These are phyloP conservation scores for Temnothorax longispinosus DNA, from an alignment of 1,140 invertebrate genomes.

Conservation along the genomic window DNA sequence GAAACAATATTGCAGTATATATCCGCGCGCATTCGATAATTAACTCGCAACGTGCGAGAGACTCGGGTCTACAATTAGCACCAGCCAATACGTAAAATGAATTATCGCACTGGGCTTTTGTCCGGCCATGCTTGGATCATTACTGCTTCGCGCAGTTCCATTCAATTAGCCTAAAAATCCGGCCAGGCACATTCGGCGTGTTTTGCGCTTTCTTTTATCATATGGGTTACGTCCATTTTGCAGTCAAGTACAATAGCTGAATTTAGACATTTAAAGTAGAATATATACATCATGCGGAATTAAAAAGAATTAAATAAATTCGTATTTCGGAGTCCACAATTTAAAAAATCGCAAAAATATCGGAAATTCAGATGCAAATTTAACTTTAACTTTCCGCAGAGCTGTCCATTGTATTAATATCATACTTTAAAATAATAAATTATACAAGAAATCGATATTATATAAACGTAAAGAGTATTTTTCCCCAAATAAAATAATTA, in stretches of 20 bases:
- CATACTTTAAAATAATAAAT: background rate
- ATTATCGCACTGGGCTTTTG: constrained; percentile 75
- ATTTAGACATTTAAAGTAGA: background rate
- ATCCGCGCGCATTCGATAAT: constrained; percentile 60
- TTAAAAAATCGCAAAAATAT: background rate
- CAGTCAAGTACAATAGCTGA: background rate
- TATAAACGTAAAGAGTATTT: background rate
- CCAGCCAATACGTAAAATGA: constrained; percentile 77
- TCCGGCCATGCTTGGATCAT: constrained; percentile 55
- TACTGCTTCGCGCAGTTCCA: constrained; percentile 62
- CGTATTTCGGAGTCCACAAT: background rate
- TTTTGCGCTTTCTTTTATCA: constrained; percentile 29
- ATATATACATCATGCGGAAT: background rate
- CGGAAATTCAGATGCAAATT: background rate
- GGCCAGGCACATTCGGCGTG: background rate
- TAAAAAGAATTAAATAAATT: background rate
- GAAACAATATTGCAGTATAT: constrained; percentile 37
- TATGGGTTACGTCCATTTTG: background rate
- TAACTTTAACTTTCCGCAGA: background rate
- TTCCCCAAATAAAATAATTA: background rate
- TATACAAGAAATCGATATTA: background rate
- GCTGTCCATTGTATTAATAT: background rate
- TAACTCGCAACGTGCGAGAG: constrained; percentile 72
- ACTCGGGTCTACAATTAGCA: constrained; percentile 75
- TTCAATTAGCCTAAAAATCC: constrained; percentile 65